phyloP scores from a whole-genome alignment of 1,140 invertebrate species.

The Eupeodes corollae region DNA sequence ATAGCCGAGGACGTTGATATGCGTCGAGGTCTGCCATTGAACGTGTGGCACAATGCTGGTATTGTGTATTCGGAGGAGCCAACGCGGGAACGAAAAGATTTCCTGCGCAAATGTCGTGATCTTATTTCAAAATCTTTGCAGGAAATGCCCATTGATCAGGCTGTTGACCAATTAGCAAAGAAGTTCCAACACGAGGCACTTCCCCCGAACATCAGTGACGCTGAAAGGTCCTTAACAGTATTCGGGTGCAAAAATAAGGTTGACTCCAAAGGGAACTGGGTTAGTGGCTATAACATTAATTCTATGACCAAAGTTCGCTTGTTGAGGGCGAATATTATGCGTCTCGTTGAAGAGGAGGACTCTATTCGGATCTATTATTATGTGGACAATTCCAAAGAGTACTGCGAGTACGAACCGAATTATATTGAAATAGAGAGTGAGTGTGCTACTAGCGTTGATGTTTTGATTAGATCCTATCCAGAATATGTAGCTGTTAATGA shows the following conservation, averaged over 20 bases:
- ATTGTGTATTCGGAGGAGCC: slow-evolving; percentile 45
- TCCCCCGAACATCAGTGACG: slow-evolving; percentile 60
- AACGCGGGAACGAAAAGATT: slow-evolving; percentile 40
- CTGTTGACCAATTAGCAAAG: slow-evolving; percentile 75
- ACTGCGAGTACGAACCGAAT: slow-evolving; percentile 68
- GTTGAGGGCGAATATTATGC: slow-evolving; percentile 55
- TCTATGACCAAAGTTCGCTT: slow-evolving; percentile 58
- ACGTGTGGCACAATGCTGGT: slow-evolving; percentile 66
- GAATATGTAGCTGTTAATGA: slow-evolving; percentile 58
- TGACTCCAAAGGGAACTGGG: slow-evolving; percentile 48
- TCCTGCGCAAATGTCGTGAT: slow-evolving; percentile 46
- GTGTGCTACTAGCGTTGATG: slow-evolving; percentile 54
- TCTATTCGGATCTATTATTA: slow-evolving; percentile 62
- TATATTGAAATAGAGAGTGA: slow-evolving; percentile 61
- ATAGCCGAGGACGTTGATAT: slow-evolving; percentile 58
- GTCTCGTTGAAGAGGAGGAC: slow-evolving; percentile 59
- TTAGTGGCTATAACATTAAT: slow-evolving; percentile 51
- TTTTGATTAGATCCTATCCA: slow-evolving; percentile 63
- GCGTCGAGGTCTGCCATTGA: slow-evolving; percentile 66
- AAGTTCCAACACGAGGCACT: slow-evolving; percentile 76
- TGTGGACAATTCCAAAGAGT: slow-evolving; percentile 70
- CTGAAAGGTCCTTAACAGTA: slow-evolving; percentile 55
- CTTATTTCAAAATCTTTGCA: slow-evolving; percentile 43
- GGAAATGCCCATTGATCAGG: slow-evolving; percentile 63
- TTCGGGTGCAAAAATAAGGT: slow-evolving; percentile 58